Evolutionary conservation across 2,797 vertebrate genomes (phyloP).

Genomic region (Parambassis ranga): DNA sequence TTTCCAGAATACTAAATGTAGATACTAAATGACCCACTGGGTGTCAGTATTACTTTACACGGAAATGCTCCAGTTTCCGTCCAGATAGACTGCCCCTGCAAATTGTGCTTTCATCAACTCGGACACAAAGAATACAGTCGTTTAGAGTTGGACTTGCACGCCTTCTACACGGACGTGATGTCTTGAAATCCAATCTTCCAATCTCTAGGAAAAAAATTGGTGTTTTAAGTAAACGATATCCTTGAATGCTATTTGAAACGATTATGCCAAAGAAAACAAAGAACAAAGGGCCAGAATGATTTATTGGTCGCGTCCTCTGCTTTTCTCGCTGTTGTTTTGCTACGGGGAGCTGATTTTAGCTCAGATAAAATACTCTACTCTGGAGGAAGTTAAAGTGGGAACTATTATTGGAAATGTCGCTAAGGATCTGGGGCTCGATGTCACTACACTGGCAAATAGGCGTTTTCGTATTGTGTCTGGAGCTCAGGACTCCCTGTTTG

Average conservation of each 20-base stretch:
- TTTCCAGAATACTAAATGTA: background rate
- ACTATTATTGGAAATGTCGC: slow-evolving; percentile 73
- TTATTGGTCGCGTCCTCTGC: background rate
- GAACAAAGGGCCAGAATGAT: slow-evolving; percentile 30
- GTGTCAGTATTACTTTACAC: slow-evolving; percentile 67
- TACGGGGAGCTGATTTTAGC: slow-evolving; percentile 23
- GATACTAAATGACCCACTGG: slow-evolving; percentile 26
- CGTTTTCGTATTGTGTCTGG: slow-evolving; percentile 77
- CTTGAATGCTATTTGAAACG: background rate
- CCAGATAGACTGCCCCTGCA: slow-evolving; percentile 11
- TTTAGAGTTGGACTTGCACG: background rate
- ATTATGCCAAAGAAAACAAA: background rate
- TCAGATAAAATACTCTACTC: slow-evolving; percentile 75
- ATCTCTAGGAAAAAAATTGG: background rate
- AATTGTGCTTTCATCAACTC: background rate
- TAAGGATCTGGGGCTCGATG: slow-evolving; percentile 79
- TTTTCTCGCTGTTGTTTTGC: slow-evolving; percentile 32
- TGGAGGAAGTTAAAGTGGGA: slow-evolving; percentile 76
- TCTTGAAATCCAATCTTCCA: background rate
- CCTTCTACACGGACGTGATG: background rate
- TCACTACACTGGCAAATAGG: slow-evolving; percentile 65
- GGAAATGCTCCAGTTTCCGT: background rate
- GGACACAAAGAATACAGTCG: background rate
- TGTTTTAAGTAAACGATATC: background rate
- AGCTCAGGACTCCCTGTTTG: slow-evolving; percentile 67